Evolutionary conservation across 2,113 vertebrate genomes (phyloP).

Genomic region (Gallinago paraguaiae): DNA sequence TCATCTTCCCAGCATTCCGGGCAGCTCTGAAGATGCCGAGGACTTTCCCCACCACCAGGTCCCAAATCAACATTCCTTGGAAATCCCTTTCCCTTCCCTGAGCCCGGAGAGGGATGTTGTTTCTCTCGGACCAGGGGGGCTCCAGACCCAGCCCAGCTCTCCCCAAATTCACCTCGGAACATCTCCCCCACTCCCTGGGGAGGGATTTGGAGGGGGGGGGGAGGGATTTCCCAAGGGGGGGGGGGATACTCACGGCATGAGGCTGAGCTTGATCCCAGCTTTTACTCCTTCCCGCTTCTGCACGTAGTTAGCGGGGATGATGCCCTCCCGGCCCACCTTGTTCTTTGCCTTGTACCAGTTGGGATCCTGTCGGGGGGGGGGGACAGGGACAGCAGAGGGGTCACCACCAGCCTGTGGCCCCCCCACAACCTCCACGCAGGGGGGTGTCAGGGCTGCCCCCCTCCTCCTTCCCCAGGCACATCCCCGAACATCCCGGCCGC

Average conservation of each 20-base stretch:
- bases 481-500: neutral
- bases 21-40: neutral
- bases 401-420: fast-evolving
- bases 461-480: neutral
- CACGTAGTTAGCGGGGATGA: conserved; percentile 95
- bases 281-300: conserved; percentile 95
- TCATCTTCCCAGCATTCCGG: neutral
- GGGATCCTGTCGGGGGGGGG: conserved; percentile 84
- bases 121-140: fast-evolving
- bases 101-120: neutral
- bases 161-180: fast-evolving
- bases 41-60: neutral
- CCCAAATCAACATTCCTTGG: neutral
- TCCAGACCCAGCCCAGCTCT: neutral
- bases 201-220: no score
- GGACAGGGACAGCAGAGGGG: neutral
- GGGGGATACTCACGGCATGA: conserved; percentile 92
- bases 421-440: neutral
- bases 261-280: conserved; percentile 90
- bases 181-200: no score
- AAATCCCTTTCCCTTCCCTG: fast-evolving
- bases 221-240: no score
- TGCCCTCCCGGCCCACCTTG: conserved; percentile 88
- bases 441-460: neutral
- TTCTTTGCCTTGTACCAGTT: conserved; percentile 99